Base-by-base conservation (phyloP, 2,888 invertebrate genomes). In the Tillus elongatus region DNA sequence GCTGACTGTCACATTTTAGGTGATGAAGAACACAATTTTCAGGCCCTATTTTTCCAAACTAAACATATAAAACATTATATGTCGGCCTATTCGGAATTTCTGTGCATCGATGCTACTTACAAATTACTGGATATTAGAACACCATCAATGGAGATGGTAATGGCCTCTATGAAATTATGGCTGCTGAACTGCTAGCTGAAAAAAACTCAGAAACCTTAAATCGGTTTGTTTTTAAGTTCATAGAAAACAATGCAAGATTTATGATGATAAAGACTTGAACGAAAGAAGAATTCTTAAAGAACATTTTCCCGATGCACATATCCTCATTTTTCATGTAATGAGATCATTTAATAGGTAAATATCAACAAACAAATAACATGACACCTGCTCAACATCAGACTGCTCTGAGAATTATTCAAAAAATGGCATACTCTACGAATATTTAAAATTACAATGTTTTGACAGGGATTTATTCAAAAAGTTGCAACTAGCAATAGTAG, bases 231-330 rank as follows among this genome's bases (percentile, higher is more conserved):
- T 10, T 15, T 35, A 2, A 37, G 30, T 29, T 39, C 2, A 15
- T 40, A 8, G 44, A 43, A 44, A 30, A 15, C 3, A n/a, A n/a
- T 13, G 35, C 41, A n/a, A 46, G 33, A 33, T 45, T 4, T 46
- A 46, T 47, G 41, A 41, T 1, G 47, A 49, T 15, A 47, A n/a
- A n/a, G 49, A 47, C 39, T 16, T 47, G 3, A 13, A 42, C 15
- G 49, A 47, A 19, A 8, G 24, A 9, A 6, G 24, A 19, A 8
- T 19, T 8, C 24, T 19, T 8, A 19, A 19, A 19, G 24, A 19
- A 19, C 6, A 19, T 9, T 19, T 19, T 19, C 6, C 6, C 24
- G 9, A 19, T 19, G 24, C 24, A 19, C 6, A 19, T 19, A 9
- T 19, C 9, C 9, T 19, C 24, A 19, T 19, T 19, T 19, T 19